These are phyloP conservation scores for Palythoa caribaeorum DNA, from an alignment of 92 coral and sea anemone species.

Conservation along the genomic window DNA sequence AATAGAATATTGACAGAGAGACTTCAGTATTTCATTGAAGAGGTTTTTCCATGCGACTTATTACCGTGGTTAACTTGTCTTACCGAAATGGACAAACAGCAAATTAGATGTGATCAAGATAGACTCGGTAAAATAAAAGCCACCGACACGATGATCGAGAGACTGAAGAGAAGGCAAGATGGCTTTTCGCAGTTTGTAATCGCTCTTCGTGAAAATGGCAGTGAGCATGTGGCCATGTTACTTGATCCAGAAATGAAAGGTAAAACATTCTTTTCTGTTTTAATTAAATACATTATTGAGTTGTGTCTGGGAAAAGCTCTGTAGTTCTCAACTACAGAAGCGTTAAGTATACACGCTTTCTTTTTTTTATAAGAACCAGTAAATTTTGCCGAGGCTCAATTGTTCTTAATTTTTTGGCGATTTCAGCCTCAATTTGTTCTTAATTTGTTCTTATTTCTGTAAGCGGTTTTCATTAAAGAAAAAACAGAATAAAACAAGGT, in stretches of 20 bases:
- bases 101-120: constrained; percentile 48
- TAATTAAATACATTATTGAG: background rate
- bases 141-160: constrained; percentile 64
- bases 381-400: too few relatives aligned
- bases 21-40: constrained; percentile 67
- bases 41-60: constrained; percentile 68
- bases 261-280: background rate
- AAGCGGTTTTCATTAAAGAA: too few relatives aligned
- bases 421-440: too few relatives aligned
- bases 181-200: constrained; percentile 76
- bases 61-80: constrained; percentile 68
- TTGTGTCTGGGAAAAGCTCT: too few relatives aligned
- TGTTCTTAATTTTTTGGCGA: too few relatives aligned
- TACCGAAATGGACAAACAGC: constrained; percentile 57
- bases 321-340: too few relatives aligned
- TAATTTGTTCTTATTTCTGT: too few relatives aligned
- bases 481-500: too few relatives aligned
- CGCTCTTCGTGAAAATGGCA: constrained; percentile 82
- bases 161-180: constrained; percentile 70
- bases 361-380: too few relatives aligned
- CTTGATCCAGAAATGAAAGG: constrained; percentile 87
- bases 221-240: constrained; percentile 82
- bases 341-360: too few relatives aligned
- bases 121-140: constrained; percentile 73
- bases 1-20: constrained; percentile 64